Percentiles rank a stretch among this genome's conserved stretches.
Evolutionary conservation across 2,888 invertebrate species (phyloP).

Genomic region (Megamerina dolium): DNA sequence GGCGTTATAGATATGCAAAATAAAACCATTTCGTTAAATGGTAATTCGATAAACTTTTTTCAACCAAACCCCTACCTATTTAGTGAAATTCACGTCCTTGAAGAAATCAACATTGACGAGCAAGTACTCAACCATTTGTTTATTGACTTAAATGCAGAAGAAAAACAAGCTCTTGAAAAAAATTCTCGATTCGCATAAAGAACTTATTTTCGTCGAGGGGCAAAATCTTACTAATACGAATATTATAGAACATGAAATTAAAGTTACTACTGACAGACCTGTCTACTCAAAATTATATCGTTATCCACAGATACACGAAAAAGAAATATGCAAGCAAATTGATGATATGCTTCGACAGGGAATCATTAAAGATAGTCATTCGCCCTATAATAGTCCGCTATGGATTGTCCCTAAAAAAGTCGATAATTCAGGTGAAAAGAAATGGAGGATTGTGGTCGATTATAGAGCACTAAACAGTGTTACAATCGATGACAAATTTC

Average conservation of each 20-base stretch:
- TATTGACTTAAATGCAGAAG: neutral
- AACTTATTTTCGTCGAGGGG: constrained; percentile 5
- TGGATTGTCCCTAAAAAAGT: constrained; percentile 1
- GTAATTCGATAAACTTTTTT: too few species aligned
- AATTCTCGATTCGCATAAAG: neutral
- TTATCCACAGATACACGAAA: constrained; percentile 10
- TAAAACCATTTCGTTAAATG: too few species aligned
- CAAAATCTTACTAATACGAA: constrained; percentile 2
- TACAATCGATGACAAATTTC: constrained; percentile 16
- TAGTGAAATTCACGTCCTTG: too few species aligned
- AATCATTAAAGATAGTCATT: constrained; percentile 3
- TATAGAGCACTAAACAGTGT: neutral
- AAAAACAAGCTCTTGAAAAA: neutral
- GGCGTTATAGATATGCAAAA: too few species aligned
- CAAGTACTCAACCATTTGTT: neutral
- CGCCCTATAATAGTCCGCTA: too few species aligned
- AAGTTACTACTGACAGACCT: constrained; percentile 1
- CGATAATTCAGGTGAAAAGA: neutral
- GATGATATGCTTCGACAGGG: constrained; percentile 4
- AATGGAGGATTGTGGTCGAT: neutral
- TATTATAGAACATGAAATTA: constrained; percentile 6
- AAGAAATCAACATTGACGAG: neutral
- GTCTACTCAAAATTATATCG: constrained; percentile 9
- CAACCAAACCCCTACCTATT: too few species aligned
- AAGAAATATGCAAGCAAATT: constrained; percentile 12